A percentile compares a stretch with the other conserved stretches of the same genome.
Evolutionary conservation across 1,140 invertebrate species (phyloP).

Genomic region (Melanaphis sacchari): DNA sequence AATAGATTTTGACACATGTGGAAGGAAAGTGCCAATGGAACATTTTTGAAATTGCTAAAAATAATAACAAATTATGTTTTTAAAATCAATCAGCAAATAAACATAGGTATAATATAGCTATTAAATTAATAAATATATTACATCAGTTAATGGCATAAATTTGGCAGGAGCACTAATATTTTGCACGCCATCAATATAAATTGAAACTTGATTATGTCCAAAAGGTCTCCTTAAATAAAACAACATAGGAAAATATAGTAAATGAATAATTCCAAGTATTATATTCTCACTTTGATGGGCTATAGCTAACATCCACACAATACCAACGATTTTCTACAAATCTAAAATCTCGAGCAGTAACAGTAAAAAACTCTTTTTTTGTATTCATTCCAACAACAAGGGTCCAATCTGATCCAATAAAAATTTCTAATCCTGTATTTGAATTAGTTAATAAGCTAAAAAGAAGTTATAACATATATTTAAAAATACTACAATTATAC

Average conservation of each 20-base stretch:
- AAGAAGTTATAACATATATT: slow-evolving; percentile 27
- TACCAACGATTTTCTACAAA: slow-evolving; percentile 71
- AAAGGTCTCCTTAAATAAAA: slow-evolving; percentile 66
- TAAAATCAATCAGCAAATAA: not conserved
- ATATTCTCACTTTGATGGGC: slow-evolving; percentile 64
- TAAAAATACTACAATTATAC: not conserved
- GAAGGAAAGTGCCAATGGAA: slow-evolving; percentile 44
- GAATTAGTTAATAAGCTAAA: slow-evolving; percentile 67
- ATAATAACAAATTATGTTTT: not conserved
- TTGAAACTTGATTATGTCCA: slow-evolving; percentile 69
- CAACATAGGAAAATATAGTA: not conserved
- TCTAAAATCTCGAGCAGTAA: slow-evolving; percentile 66
- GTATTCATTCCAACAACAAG: slow-evolving; percentile 69
- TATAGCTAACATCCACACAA: slow-evolving; percentile 69
- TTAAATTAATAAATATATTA: slow-evolving; percentile 59
- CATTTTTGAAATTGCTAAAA: slow-evolving; percentile 51
- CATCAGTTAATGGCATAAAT: slow-evolving; percentile 69
- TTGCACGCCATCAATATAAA: slow-evolving; percentile 71
- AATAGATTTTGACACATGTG: slow-evolving; percentile 7
- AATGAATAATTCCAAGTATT: not conserved
- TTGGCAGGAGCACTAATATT: slow-evolving; percentile 68
- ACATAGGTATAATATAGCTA: not conserved
- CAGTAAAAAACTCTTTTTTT: slow-evolving; percentile 69
- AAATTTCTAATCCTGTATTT: slow-evolving; percentile 70
- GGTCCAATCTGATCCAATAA: slow-evolving; percentile 68